Evolutionary conservation across 2,888 invertebrate species (phyloP).

Genomic region (Patella pellucida): DNA sequence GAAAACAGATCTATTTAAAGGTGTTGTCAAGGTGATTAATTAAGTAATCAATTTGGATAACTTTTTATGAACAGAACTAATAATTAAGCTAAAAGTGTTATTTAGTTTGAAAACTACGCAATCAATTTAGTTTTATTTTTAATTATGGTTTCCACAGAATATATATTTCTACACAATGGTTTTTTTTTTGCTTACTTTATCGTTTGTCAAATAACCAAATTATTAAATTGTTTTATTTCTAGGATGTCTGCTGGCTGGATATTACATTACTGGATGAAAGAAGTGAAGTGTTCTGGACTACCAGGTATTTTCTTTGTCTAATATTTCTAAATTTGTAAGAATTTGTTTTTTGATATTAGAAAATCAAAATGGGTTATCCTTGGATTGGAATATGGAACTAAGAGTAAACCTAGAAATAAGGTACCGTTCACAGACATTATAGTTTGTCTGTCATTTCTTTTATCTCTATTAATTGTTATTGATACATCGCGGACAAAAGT

Average conservation of each 20-base stretch:
- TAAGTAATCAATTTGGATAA: too few species aligned
- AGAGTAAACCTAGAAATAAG: not conserved
- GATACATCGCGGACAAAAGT: too few species aligned
- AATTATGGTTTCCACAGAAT: too few species aligned
- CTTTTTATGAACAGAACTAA: too few species aligned
- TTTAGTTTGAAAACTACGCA: too few species aligned
- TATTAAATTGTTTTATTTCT: too few species aligned
- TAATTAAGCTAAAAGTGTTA: too few species aligned
- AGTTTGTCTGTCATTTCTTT: not conserved
- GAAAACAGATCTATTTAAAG: conserved; percentile 62
- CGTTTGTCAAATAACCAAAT: not conserved
- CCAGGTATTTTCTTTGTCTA: conserved; percentile 39
- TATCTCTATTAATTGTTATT: conserved; percentile 10
- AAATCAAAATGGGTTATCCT: too few species aligned
- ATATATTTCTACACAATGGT: too few species aligned
- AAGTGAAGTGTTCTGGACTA: conserved; percentile 53
- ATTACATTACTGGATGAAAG: conserved; percentile 56
- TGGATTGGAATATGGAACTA: too few species aligned
- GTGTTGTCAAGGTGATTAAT: conserved; percentile 50
- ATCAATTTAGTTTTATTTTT: too few species aligned
- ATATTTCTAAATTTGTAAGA: not conserved
- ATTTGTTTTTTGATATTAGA: not conserved
- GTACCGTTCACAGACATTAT: too few species aligned
- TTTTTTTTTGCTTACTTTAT: not conserved
- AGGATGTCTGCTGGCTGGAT: conserved; percentile 58